These are phyloP conservation scores for Drosophila varians DNA, from an alignment of 1,140 invertebrate genomes.

Conservation along the genomic window DNA sequence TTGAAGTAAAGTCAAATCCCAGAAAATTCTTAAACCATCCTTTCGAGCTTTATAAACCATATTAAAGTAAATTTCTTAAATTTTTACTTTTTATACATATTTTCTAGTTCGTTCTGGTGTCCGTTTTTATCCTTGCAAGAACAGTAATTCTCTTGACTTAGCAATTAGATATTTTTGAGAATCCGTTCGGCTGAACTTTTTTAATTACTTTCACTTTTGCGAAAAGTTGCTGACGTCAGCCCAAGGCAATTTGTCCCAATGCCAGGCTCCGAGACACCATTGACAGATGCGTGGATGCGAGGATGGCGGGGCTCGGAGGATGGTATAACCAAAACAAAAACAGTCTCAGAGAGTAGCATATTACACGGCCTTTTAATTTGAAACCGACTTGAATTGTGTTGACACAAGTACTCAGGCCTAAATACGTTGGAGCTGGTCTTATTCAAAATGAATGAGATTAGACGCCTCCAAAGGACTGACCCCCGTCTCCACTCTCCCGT, in stretches of 20 bases:
- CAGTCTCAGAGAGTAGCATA: constrained; percentile 12
- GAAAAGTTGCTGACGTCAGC: constrained; percentile 31
- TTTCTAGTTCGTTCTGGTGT: not conserved
- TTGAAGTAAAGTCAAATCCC: not conserved
- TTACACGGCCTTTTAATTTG: constrained; percentile 52
- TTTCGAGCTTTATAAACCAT: no score
- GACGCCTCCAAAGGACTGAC: constrained; percentile 25
- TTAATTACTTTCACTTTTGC: constrained; percentile 54
- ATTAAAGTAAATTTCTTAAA: no score
- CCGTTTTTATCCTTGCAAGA: not conserved
- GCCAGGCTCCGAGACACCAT: constrained; percentile 28
- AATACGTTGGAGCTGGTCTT: constrained; percentile 34
- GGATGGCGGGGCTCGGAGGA: not conserved
- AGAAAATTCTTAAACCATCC: no score
- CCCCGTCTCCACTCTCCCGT: not conserved
- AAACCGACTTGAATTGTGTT: constrained; percentile 52
- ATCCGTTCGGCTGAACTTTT: constrained; percentile 46
- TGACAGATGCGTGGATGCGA: constrained; percentile 24
- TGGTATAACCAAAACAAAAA: constrained; percentile 39
- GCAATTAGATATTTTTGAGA: constrained; percentile 46
- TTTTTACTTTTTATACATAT: no score
- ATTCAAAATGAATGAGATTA: constrained; percentile 65
- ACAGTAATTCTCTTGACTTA: constrained; percentile 9
- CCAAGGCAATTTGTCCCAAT: constrained; percentile 28
- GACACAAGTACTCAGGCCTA: constrained; percentile 43